phyloP scores from a whole-genome alignment of 1,140 invertebrate genomes.

The Myzus persicae region DNA sequence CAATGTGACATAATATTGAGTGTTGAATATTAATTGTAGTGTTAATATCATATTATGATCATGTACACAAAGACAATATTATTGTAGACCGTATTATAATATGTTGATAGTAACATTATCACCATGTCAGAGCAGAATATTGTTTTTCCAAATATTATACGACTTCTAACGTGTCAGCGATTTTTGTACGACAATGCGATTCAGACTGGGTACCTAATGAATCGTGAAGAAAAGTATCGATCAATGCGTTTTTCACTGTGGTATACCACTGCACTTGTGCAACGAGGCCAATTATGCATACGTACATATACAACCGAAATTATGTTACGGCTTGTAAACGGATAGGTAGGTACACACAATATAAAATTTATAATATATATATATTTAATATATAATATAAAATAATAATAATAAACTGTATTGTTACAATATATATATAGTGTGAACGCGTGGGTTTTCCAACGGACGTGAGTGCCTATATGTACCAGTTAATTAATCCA shows the following conservation, averaged over 20 bases:
- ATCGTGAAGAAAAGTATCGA: neutral
- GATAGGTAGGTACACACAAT: neutral
- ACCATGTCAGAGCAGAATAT: neutral
- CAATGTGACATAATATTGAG: neutral
- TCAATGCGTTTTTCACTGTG: neutral
- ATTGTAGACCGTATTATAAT: neutral
- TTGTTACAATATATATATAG: neutral
- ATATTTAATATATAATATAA: no score
- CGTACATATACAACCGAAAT: neutral
- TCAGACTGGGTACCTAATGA: neutral
- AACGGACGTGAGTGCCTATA: neutral
- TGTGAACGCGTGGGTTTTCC: neutral
- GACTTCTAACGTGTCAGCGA: neutral
- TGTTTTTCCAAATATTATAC: neutral
- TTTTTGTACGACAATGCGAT: neutral
- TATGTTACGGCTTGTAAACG: neutral
- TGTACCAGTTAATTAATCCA: neutral
- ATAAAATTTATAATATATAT: neutral
- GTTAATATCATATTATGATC: neutral
- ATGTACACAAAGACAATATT: neutral
- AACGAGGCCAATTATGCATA: neutral
- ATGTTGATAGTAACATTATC: neutral
- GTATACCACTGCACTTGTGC: neutral
- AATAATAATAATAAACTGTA: neutral
- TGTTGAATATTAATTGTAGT: neutral